phyloP scores from a whole-genome alignment of 1,140 invertebrate genomes.

The Steinernema khuongi region DNA sequence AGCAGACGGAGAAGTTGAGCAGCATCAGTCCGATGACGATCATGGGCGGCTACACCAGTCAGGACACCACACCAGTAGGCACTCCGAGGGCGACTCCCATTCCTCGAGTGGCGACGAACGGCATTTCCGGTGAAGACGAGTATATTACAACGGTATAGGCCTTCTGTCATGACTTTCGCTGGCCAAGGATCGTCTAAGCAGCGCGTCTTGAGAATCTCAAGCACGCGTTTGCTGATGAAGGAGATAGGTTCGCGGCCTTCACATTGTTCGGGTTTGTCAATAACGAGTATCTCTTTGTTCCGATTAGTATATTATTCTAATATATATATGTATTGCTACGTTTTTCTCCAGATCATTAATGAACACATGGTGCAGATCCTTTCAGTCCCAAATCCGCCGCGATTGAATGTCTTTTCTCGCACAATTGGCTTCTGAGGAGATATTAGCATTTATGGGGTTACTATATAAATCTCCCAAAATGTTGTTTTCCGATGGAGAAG shows the following conservation, averaged over 20 bases:
- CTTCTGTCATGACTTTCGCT: not conserved
- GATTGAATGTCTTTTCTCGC: not conserved
- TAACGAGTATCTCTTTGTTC: constrained; percentile 5
- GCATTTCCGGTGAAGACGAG: not conserved
- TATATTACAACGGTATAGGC: not conserved
- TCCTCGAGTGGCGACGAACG: not conserved
- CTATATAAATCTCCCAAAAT: constrained; percentile 11
- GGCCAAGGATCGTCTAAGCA: not conserved
- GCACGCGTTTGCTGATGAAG: not conserved
- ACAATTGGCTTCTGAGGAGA: too few species aligned
- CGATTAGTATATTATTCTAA: too few species aligned
- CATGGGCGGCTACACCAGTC: not conserved
- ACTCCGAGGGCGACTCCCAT: constrained; percentile 27
- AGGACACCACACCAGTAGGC: constrained; percentile 18
- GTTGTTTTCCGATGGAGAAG: constrained; percentile 4
- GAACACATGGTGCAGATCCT: too few species aligned
- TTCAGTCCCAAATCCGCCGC: not conserved
- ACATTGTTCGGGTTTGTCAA: not conserved
- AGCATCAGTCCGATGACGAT: not conserved
- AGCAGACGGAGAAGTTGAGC: not conserved
- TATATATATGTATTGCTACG: too few species aligned
- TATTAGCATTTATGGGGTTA: not conserved
- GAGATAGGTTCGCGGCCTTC: not conserved
- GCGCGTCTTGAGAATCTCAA: not conserved
- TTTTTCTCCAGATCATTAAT: too few species aligned